These are phyloP conservation scores for Coreius guichenoti DNA, from an alignment of 2,797 vertebrate genomes.

Conservation along the genomic window DNA sequence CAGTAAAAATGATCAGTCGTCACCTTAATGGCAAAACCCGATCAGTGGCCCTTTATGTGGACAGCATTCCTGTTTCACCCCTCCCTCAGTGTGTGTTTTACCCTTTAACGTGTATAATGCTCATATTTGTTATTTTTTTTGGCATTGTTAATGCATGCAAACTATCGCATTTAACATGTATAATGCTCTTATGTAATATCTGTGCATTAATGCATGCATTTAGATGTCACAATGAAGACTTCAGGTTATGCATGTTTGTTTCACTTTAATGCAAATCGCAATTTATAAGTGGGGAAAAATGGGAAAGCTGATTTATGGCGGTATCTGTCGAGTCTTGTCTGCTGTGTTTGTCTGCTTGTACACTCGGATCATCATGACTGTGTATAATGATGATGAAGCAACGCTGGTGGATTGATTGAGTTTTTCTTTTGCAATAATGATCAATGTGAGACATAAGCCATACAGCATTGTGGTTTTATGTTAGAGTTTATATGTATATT, in stretches of 20 bases:
- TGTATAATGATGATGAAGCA: neutral
- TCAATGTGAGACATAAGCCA: neutral
- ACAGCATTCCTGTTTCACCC: constrained; percentile 8
- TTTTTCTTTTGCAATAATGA: neutral
- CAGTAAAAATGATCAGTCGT: neutral
- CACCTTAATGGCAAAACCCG: neutral
- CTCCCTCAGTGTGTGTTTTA: neutral
- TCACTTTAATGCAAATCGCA: neutral
- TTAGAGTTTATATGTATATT: neutral
- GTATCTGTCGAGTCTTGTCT: neutral
- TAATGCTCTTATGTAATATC: neutral
- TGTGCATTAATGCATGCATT: neutral
- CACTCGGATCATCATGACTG: neutral
- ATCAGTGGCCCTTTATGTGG: constrained; percentile 40
- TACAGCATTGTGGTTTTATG: neutral
- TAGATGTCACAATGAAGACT: neutral
- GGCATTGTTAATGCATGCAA: neutral
- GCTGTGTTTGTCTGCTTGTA: neutral
- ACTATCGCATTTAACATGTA: neutral
- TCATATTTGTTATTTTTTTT: neutral
- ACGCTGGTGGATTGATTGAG: neutral
- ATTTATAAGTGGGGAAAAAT: neutral
- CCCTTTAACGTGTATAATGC: neutral
- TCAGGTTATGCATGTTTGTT: neutral
- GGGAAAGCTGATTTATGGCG: neutral